Conservation (phyloP, 2,113 vertebrate species). For the Nothobranchius furzeri region DNA sequence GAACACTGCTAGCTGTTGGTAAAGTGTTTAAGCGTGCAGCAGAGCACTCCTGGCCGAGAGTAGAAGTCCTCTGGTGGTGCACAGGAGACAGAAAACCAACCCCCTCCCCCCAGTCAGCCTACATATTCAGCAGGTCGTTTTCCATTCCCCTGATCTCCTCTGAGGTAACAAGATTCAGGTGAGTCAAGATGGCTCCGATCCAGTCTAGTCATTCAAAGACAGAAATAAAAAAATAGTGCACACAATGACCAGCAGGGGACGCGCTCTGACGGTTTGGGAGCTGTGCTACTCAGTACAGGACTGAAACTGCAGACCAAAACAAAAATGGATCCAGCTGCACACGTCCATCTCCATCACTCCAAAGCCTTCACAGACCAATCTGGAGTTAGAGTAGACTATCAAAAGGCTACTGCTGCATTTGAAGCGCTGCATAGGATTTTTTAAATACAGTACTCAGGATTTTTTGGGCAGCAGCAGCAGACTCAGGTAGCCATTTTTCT, state of each 20-base stretch:
- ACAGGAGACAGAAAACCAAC: slow-evolving; percentile 13
- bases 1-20: slow-evolving; percentile 46
- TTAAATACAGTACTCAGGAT: slow-evolving; percentile 57
- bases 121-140: slow-evolving; percentile 1
- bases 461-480: slow-evolving; percentile 34
- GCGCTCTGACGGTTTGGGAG: slow-evolving; percentile 18
- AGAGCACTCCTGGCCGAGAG: slow-evolving; percentile 19
- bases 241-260: slow-evolving; percentile 44
- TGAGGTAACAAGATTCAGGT: slow-evolving; percentile 33
- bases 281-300: slow-evolving; percentile 30
- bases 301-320: slow-evolving; percentile 9
- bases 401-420: slow-evolving; percentile 8
- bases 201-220: background rate
- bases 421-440: slow-evolving; percentile 43
- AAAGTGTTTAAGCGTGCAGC: slow-evolving; percentile 16
- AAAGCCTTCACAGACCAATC: slow-evolving; percentile 5
- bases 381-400: slow-evolving; percentile 9
- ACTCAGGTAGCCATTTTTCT: slow-evolving; percentile 21
- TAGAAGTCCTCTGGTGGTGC: background rate
- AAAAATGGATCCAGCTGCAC: slow-evolving; percentile 5
- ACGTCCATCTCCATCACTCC: slow-evolving; percentile 10
- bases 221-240: background rate
- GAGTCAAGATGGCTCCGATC: slow-evolving; percentile 46
- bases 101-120: background rate
- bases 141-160: slow-evolving; percentile 20